A percentile compares a stretch with the other conserved stretches of the same genome.
Evolutionary conservation across 1,140 invertebrate genomes (phyloP).

Genomic region (Drosophila teissieri): DNA sequence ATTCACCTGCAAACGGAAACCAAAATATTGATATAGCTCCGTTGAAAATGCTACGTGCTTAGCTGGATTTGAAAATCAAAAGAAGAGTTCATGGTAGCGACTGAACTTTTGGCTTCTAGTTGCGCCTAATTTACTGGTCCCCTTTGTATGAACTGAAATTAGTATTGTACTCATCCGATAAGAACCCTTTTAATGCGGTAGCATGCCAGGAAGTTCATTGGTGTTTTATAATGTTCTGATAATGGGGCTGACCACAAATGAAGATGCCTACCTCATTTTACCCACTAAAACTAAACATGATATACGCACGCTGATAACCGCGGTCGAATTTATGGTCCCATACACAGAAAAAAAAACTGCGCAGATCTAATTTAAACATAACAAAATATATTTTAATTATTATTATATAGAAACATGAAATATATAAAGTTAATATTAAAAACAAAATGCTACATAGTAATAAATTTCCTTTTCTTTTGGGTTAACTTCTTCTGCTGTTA

Average conservation of each 20-base stretch:
- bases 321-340: not conserved
- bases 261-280: not conserved
- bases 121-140: not conserved
- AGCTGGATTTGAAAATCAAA: not conserved
- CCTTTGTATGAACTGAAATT: not conserved
- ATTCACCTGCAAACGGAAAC: too few species aligned
- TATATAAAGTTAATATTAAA: too few species aligned
- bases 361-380: too few species aligned
- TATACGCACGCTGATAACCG: not conserved
- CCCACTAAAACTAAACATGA: not conserved
- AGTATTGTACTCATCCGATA: constrained; percentile 5
- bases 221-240: not conserved
- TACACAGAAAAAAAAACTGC: not conserved
- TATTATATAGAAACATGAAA: too few species aligned
- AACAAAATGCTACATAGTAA: too few species aligned
- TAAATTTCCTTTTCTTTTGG: too few species aligned
- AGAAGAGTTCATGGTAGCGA: too few species aligned
- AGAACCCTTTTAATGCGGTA: not conserved
- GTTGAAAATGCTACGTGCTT: not conserved
- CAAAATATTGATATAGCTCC: not conserved
- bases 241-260: not conserved
- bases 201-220: not conserved
- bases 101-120: not conserved
- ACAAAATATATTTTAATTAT: too few species aligned
- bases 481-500: too few species aligned